phyloP scores from a whole-genome alignment of 2,113 vertebrate genomes.

The Cairina moschata region DNA sequence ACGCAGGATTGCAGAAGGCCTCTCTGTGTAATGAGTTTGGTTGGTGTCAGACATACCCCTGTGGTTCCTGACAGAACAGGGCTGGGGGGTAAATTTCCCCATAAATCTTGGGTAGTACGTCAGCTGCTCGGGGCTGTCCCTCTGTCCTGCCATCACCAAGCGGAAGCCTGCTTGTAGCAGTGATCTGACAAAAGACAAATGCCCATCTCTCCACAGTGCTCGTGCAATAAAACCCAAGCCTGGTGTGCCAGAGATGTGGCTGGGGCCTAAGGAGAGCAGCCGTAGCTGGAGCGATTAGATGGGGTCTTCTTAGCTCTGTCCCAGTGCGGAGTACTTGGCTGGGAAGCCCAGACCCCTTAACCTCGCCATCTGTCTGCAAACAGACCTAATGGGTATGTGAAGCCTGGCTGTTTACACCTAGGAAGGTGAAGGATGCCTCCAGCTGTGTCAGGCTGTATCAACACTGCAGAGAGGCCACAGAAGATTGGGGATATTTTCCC shows the following conservation, averaged over 20 bases:
- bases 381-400: not conserved
- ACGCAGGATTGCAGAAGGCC: not conserved
- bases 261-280: not conserved
- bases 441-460: not conserved
- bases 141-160: not conserved
- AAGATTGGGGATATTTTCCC: slow-evolving; percentile 16
- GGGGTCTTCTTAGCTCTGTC: not conserved
- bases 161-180: not conserved
- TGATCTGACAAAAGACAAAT: not conserved
- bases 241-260: not conserved
- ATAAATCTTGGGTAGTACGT: accelerated
- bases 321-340: not conserved
- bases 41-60: not conserved
- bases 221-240: not conserved
- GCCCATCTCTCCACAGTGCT: not conserved
- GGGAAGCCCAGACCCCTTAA: not conserved
- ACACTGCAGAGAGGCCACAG: not conserved
- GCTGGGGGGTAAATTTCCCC: not conserved
- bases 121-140: not conserved
- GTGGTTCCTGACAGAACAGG: not conserved
- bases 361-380: not conserved
- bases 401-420: not conserved
- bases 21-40: slow-evolving; percentile 17
- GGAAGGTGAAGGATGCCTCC: slow-evolving; percentile 12
- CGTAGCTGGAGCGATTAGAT: not conserved